Evolutionary conservation across 2,888 invertebrate species (phyloP).

Genomic region (Eumacrocentrus americanus): DNA sequence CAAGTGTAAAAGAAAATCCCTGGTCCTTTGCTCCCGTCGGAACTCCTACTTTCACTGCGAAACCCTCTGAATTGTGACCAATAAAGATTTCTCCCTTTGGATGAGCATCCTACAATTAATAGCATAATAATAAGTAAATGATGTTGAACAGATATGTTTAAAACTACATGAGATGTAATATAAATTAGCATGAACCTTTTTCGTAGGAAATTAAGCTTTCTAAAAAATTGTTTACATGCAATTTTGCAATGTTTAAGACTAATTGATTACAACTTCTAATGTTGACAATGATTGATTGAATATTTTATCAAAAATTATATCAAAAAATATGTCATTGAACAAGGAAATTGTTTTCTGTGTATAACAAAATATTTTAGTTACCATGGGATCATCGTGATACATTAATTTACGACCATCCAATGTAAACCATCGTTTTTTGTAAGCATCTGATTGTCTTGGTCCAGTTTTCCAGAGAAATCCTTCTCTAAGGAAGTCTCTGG

Average conservation of each 20-base stretch:
- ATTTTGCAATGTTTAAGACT: too few species aligned
- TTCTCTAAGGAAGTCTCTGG: constrained; percentile 83
- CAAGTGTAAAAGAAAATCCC: constrained; percentile 80
- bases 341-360: constrained; percentile 13
- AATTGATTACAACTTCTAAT: too few species aligned
- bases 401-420: constrained; percentile 88
- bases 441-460: constrained; percentile 79
- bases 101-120: constrained; percentile 80
- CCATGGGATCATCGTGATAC: constrained; percentile 87
- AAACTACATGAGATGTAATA: too few species aligned
- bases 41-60: constrained; percentile 73
- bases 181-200: too few species aligned
- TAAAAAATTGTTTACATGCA: too few species aligned
- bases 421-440: constrained; percentile 87
- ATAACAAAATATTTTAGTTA: constrained; percentile 46
- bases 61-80: constrained; percentile 79
- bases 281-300: too few species aligned
- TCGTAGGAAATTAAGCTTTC: too few species aligned
- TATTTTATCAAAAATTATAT: too few species aligned
- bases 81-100: constrained; percentile 91
- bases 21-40: constrained; percentile 75
- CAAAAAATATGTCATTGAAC: too few species aligned
- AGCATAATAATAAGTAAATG: too few species aligned
- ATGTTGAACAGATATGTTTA: too few species aligned
- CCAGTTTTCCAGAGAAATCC: constrained; percentile 92